These are phyloP conservation scores for Eurois occulta DNA, from an alignment of 2,888 invertebrate species.

Conservation along the genomic window DNA sequence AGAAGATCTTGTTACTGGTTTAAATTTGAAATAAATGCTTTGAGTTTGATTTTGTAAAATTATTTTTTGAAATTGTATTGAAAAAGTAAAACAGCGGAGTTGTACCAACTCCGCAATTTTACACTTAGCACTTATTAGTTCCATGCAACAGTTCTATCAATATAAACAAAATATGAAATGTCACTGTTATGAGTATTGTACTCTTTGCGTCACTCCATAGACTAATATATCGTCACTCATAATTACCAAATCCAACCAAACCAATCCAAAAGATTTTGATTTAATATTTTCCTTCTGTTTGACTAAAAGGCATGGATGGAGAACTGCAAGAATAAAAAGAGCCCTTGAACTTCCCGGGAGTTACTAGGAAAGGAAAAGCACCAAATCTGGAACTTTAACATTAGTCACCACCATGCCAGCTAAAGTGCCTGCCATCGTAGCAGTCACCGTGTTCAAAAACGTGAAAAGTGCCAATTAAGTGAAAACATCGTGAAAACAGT, in stretches of 20 bases:
- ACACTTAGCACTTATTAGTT: background rate
- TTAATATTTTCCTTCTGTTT: background rate
- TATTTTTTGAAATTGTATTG: background rate
- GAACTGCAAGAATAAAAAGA: background rate
- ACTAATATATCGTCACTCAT: background rate
- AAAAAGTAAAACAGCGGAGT: background rate
- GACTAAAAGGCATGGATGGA: background rate
- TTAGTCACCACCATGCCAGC: background rate
- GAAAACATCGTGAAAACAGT: no score
- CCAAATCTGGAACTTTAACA: background rate
- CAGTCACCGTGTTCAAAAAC: background rate
- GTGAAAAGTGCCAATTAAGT: background rate
- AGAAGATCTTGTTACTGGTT: no score
- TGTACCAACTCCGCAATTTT: background rate
- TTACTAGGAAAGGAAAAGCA: background rate
- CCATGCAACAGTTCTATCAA: background rate
- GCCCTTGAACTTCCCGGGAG: background rate
- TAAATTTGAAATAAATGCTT: no score
- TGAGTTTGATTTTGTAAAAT: background rate
- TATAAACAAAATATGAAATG: background rate
- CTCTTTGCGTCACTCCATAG: background rate
- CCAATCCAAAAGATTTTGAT: background rate
- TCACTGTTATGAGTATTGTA: no score
- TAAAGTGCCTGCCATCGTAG: background rate
- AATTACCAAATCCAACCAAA: background rate